Percentiles rank a stretch among this genome's conserved stretches.
Evolutionary conservation across 2,113 vertebrate species (phyloP).

Genomic region (Sinosuthora webbiana): DNA sequence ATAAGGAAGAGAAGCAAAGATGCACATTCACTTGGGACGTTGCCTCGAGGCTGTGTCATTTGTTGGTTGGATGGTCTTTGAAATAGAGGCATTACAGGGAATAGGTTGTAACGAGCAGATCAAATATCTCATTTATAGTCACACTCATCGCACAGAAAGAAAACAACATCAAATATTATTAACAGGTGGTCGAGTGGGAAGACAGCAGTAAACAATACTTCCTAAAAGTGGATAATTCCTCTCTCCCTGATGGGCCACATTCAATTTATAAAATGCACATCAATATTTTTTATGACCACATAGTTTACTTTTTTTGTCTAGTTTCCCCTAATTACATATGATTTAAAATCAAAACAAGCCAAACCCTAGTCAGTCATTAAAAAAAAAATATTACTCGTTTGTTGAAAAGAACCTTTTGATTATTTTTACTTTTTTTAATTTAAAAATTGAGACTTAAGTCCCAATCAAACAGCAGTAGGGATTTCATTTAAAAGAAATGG

Average conservation of each 20-base stretch:
- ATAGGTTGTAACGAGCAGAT: not conserved
- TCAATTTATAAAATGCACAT: not conserved
- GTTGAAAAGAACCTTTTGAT: not conserved
- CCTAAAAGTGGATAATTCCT: not conserved
- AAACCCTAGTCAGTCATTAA: not conserved
- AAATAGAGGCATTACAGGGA: conserved; percentile 10
- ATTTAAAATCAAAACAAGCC: not conserved
- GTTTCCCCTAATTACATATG: not conserved
- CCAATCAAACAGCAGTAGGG: not conserved
- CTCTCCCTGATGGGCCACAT: not conserved
- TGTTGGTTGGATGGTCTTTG: conserved; percentile 16
- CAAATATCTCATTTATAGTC: not conserved
- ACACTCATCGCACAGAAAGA: not conserved
- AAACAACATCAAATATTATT: not conserved
- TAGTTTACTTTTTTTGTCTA: not conserved
- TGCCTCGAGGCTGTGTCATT: not conserved
- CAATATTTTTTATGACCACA: not conserved
- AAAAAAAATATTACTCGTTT: not conserved
- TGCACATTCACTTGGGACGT: not conserved
- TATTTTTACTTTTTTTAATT: not conserved
- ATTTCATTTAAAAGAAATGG: not conserved
- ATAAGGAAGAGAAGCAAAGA: not conserved
- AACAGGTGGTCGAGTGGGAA: not conserved
- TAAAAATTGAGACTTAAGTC: not conserved
- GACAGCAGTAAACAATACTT: not conserved